These are phyloP conservation scores for Gadus macrocephalus DNA, from an alignment of 2,113 vertebrate genomes.

Conservation along the genomic window DNA sequence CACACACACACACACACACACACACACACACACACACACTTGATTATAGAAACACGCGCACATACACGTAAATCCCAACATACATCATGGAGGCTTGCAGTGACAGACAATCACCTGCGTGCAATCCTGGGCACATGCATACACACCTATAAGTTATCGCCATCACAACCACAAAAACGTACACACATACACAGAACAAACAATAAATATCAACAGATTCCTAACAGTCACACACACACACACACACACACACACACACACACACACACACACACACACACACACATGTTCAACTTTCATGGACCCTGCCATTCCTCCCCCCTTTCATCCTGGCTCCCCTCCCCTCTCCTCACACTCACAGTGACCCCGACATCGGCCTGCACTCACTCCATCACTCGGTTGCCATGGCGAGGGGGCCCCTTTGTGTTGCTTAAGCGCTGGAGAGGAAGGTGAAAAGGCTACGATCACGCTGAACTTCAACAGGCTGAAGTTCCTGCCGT, in stretches of 20 bases:
- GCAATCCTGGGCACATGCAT: slow-evolving; percentile 15
- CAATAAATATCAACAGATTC: slow-evolving; percentile 59
- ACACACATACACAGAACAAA: slow-evolving; percentile 33
- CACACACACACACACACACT: slow-evolving; percentile 18
- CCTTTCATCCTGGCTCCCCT: slow-evolving; percentile 18
- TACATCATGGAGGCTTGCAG: neutral
- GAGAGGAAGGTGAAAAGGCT: no score
- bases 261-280: no score
- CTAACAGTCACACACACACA: no score
- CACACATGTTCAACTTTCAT: no score
- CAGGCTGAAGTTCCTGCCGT: neutral
- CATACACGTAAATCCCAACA: no score
- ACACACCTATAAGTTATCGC: no score
- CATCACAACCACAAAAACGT: slow-evolving; percentile 23
- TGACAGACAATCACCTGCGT: slow-evolving; percentile 44
- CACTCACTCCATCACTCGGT: slow-evolving; percentile 61
- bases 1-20: slow-evolving; percentile 19
- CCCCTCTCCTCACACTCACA: slow-evolving; percentile 58
- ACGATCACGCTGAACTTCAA: neutral
- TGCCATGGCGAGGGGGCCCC: slow-evolving; percentile 44
- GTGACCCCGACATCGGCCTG: slow-evolving; percentile 62
- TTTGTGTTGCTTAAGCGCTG: slow-evolving; percentile 20
- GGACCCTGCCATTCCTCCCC: neutral
- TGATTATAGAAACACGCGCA: no score
- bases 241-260: neutral